phyloP scores from a whole-genome alignment of 2,888 invertebrate genomes.

The Sinelater perroti region DNA sequence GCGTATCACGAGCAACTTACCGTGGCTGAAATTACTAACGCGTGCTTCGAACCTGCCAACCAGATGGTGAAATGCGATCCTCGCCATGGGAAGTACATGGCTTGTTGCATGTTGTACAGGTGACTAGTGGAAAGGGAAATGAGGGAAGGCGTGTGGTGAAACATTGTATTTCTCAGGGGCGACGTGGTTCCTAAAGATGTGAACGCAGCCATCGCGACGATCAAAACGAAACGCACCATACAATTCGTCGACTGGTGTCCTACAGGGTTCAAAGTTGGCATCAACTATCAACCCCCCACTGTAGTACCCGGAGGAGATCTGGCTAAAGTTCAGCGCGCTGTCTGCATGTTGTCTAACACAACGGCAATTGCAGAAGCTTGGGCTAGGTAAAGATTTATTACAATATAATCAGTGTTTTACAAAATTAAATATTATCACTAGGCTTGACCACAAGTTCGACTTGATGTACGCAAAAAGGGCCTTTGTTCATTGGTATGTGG shows the following conservation, averaged over 20 bases:
- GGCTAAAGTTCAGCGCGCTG: constrained; percentile 92
- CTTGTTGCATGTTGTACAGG: constrained; percentile 92
- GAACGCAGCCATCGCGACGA: constrained; percentile 90
- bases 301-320: constrained; percentile 92
- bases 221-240: constrained; percentile 92
- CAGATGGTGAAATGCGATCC: constrained; percentile 95
- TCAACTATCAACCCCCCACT: constrained; percentile 90
- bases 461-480: constrained; percentile 96
- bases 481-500: constrained; percentile 95
- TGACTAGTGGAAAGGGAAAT: constrained; percentile 43
- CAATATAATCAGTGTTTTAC: no score
- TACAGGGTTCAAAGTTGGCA: constrained; percentile 84
- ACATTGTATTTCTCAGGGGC: constrained; percentile 70
- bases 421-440: constrained; percentile 46
- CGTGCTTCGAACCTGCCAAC: constrained; percentile 94
- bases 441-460: constrained; percentile 94
- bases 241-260: constrained; percentile 92
- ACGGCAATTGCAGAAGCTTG: constrained; percentile 97
- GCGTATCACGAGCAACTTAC: constrained; percentile 92
- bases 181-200: constrained; percentile 93
- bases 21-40: constrained; percentile 92
- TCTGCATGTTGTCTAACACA: constrained; percentile 97
- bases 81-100: constrained; percentile 91
- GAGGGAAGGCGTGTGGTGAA: background rate
- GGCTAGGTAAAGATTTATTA: constrained; percentile 71